These are phyloP conservation scores for Hassar affinis DNA, from an alignment of 2,113 vertebrate species.

Conservation along the genomic window DNA sequence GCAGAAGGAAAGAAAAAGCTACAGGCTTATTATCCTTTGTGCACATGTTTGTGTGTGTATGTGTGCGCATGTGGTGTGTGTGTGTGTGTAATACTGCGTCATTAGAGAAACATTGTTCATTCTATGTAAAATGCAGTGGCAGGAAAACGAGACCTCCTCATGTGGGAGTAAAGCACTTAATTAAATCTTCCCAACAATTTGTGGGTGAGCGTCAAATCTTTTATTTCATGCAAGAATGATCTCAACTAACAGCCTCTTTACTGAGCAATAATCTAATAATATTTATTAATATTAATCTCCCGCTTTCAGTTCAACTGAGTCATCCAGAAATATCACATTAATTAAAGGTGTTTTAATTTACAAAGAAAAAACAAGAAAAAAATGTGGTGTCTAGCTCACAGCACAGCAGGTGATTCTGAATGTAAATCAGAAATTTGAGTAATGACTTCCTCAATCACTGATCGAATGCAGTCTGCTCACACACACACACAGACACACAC, in stretches of 20 bases:
- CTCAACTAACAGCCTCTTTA: constrained; percentile 18
- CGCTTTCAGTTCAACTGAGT: constrained; percentile 13
- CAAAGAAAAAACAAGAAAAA: no score
- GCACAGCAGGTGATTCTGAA: background rate
- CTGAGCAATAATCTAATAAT: background rate
- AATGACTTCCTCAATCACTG: constrained; percentile 23
- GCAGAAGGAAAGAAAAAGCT: background rate
- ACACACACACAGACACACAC: background rate
- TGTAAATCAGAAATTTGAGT: constrained; percentile 26
- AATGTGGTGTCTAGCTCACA: background rate
- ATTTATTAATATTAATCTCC: constrained; percentile 12
- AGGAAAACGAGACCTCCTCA: constrained; percentile 30
- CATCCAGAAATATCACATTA: background rate
- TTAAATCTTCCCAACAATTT: constrained; percentile 42
- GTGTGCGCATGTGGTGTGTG: constrained; percentile 12
- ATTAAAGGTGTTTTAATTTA: constrained; percentile 14
- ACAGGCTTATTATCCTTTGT: background rate
- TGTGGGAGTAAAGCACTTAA: constrained; percentile 38
- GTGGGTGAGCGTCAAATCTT: constrained; percentile 24
- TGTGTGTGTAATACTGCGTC: constrained; percentile 3
- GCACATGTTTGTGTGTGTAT: background rate
- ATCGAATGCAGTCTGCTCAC: background rate
- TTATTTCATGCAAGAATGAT: constrained; percentile 33
- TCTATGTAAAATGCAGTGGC: constrained; percentile 20
- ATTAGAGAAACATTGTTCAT: constrained; percentile 34